These are phyloP conservation scores for Tokudaia muenninki DNA, from an alignment of 2,797 vertebrate species.

Conservation along the genomic window DNA sequence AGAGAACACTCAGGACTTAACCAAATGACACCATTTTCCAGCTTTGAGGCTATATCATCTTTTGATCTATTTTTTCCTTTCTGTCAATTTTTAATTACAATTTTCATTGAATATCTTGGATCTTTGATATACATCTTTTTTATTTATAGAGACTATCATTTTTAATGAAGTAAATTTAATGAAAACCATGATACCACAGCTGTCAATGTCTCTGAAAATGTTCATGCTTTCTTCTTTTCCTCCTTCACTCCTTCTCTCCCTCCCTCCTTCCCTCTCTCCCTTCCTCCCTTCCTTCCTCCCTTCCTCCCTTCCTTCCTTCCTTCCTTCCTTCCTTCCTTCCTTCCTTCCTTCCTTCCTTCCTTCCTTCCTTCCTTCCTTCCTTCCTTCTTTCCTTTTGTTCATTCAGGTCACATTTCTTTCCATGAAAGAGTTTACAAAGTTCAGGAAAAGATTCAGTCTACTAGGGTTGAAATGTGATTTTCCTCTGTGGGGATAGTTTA, in stretches of 20 bases:
- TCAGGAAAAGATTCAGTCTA: neutral
- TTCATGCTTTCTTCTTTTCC: neutral
- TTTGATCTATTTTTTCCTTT: constrained; percentile 63
- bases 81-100: constrained; percentile 37
- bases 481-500: neutral
- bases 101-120: neutral
- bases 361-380: neutral
- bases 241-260: neutral
- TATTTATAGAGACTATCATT: neutral
- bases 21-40: constrained; percentile 35
- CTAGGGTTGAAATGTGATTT: neutral
- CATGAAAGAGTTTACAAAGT: neutral
- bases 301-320: neutral
- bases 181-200: constrained; percentile 26
- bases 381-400: neutral
- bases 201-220: constrained; percentile 5
- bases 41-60: constrained; percentile 25
- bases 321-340: neutral
- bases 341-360: neutral
- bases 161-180: neutral
- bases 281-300: neutral
- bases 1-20: constrained; percentile 65
- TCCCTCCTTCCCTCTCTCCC: too few species aligned
- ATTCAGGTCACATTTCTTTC: neutral
- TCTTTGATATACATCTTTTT: constrained; percentile 28